Evolutionary conservation across 2,797 vertebrate genomes (phyloP).

Genomic region (Zalophus californianus): DNA sequence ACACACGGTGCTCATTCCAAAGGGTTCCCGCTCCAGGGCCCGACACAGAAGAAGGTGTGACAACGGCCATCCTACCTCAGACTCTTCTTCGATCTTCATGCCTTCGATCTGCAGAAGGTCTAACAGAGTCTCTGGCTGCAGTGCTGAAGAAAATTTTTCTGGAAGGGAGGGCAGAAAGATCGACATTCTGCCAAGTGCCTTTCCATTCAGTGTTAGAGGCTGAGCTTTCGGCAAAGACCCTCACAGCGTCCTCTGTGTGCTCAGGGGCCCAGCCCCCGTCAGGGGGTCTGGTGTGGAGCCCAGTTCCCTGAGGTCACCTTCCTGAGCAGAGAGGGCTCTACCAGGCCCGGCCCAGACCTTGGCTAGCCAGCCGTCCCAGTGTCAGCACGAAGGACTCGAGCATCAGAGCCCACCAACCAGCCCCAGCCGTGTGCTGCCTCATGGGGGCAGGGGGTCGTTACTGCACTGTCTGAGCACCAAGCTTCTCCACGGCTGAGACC

Average conservation of each 20-base stretch:
- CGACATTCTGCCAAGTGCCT: not conserved
- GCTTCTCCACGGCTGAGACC: not conserved
- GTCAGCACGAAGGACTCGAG: not conserved
- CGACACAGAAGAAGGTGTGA: rapidly evolving
- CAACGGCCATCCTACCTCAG: slow-evolving; percentile 90
- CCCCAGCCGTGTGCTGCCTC: rapidly evolving
- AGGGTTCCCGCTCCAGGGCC: not conserved
- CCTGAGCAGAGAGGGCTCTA: not conserved
- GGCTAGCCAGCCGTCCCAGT: not conserved
- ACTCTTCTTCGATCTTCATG: slow-evolving; percentile 94
- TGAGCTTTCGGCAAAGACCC: not conserved
- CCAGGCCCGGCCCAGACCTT: not conserved
- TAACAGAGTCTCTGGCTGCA: slow-evolving; percentile 92
- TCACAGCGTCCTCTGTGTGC: not conserved
- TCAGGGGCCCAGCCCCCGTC: not conserved
- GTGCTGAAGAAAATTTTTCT: slow-evolving; percentile 92
- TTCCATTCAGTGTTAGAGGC: not conserved
- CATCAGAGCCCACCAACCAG: not conserved
- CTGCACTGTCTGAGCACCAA: not conserved
- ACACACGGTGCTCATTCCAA: rapidly evolving
- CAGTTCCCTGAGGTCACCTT: not conserved
- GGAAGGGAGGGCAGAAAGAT: not conserved
- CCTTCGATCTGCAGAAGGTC: slow-evolving; percentile 94
- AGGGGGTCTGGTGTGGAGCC: not conserved
- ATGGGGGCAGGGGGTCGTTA: too few species aligned